phyloP scores from a whole-genome alignment of 2,113 vertebrate species.

The Pandion haliaetus region DNA sequence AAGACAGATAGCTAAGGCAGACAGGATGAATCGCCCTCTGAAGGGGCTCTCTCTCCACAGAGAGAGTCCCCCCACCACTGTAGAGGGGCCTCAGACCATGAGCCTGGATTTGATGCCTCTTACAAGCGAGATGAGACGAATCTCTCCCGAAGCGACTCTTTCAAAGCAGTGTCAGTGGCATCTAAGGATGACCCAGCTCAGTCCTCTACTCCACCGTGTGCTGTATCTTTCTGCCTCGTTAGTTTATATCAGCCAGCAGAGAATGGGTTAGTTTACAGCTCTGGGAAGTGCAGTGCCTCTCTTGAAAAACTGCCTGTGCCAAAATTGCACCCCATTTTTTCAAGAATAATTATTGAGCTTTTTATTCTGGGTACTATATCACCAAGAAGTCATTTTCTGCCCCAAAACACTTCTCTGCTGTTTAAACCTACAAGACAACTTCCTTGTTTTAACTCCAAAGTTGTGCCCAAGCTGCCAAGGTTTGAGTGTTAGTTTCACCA shows the following conservation, averaged over 20 bases:
- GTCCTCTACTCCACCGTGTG: neutral
- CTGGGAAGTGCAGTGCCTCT: neutral
- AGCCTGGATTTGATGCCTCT: neutral
- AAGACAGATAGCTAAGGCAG: neutral
- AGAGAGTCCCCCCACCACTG: rapidly evolving
- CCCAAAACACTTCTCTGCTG: neutral
- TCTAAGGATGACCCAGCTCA: neutral
- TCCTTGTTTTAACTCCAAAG: neutral
- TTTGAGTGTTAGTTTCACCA: neutral
- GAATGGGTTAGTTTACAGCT: neutral
- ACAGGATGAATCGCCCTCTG: neutral
- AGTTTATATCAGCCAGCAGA: neutral
- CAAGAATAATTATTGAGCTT: neutral
- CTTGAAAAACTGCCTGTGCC: neutral
- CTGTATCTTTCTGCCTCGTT: neutral
- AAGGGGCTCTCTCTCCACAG: neutral
- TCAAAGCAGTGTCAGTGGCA: neutral
- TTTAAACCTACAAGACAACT: neutral
- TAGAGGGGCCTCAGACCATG: neutral
- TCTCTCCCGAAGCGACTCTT: rapidly evolving
- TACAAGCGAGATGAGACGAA: neutral
- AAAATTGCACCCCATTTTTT: neutral
- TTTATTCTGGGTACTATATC: neutral
- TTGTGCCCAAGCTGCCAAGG: neutral
- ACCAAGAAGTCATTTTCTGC: neutral